A percentile compares a stretch with the other conserved stretches of the same genome.
phyloP scores from a whole-genome alignment of 2,797 vertebrate genomes.

The Thaleichthys pacificus region DNA sequence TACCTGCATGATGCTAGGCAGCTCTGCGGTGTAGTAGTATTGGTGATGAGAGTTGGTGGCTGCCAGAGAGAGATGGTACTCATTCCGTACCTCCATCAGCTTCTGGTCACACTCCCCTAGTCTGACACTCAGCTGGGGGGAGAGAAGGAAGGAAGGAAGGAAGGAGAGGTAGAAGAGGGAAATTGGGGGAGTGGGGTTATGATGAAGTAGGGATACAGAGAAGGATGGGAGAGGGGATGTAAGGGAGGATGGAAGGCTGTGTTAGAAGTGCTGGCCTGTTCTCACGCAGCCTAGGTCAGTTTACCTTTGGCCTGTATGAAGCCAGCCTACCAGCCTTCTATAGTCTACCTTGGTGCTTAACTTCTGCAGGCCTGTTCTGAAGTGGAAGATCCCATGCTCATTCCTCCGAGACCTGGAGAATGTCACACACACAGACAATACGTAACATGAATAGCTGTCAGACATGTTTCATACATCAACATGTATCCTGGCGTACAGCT shows the following conservation, averaged over 20 bases:
- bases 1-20: slow-evolving; percentile 82
- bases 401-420: slow-evolving; percentile 78
- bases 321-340: too few relatives aligned
- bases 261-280: background rate
- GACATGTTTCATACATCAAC: background rate
- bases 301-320: background rate
- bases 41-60: slow-evolving; percentile 80
- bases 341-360: background rate
- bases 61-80: slow-evolving; percentile 80
- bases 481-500: background rate
- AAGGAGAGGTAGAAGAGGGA: too few relatives aligned
- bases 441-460: background rate
- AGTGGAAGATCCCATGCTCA: slow-evolving; percentile 86
- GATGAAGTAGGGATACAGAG: too few relatives aligned
- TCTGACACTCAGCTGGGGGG: slow-evolving; percentile 74
- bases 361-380: slow-evolving; percentile 83
- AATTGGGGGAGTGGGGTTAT: background rate
- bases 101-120: slow-evolving; percentile 80
- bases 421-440: background rate
- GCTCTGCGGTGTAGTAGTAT: slow-evolving; percentile 76
- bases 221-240: background rate
- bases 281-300: background rate
- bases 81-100: slow-evolving; percentile 78
- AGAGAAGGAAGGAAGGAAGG: background rate
- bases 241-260: background rate